Evolutionary conservation across 2,888 invertebrate species (phyloP), one percentile per base, ranked within the genome.

Genomic region (Steinernema scapterisci): DNA sequence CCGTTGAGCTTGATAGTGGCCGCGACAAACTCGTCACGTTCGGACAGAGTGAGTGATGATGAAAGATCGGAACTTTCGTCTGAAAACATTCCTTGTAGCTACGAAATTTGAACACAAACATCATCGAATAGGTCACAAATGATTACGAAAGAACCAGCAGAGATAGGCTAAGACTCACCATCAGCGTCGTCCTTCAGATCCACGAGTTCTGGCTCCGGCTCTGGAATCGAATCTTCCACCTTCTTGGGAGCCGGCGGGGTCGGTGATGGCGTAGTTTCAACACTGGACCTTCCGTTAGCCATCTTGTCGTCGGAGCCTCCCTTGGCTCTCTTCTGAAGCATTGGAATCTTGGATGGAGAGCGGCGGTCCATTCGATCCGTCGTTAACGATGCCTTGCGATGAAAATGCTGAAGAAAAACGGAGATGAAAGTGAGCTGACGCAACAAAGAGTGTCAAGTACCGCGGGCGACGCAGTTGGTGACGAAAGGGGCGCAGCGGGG

Each of bases 21-120:
- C 31, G 27, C 1, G 16, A 63, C 63, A 27, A 63, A 63, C 31
- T 63, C 63, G 63, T 63, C 63, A 27, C 63, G 63, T 31, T 63
- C 63, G 38, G 63, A 63, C 16, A 63, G 63, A 13, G 63, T 63
- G 38, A 63, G 63, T 63, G 63, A 63, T 31, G 63, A 63, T 13
- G 63, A 63, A 31, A 63, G 63, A 25, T 63, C 63, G n/a, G 63
- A 63, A 25, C 63, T 63, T 31, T 63, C 63, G 38, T 63, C 63
- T 63, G 63, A 63, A 63, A 63, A 11, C 21, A 48, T 38, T 3
- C 38, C 38, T 38, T 38, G 38, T 6, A 38, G 9, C 38, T 3
- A 38, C 38, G 5, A 38, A 6, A 9, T 38, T 38, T 9, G 5
- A 38, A 38, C 38, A 38, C 38, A 38, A 38, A 38, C 3, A 38